A percentile compares a stretch with the other conserved stretches of the same genome.
phyloP scores from a whole-genome alignment of 1,140 invertebrate species.

The Drosophila rufa region DNA sequence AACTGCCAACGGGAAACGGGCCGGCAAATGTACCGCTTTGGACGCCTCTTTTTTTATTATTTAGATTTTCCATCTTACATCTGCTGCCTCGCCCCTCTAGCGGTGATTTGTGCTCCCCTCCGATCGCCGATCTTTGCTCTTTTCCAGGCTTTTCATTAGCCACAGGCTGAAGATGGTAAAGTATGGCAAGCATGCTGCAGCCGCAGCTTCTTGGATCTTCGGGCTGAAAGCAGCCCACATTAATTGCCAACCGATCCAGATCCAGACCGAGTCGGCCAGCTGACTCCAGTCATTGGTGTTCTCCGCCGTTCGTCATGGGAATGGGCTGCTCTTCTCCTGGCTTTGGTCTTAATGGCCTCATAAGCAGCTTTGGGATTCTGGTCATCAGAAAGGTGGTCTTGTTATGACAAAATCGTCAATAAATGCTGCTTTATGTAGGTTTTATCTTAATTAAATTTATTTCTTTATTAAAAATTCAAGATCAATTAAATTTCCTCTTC shows the following conservation, averaged over 20 bases:
- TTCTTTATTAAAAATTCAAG: background rate
- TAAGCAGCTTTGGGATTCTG: background rate
- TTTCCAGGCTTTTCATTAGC: conserved; percentile 68
- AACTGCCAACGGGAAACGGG: conserved; percentile 52
- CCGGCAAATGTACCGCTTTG: conserved; percentile 70
- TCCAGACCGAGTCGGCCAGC: conserved; percentile 22
- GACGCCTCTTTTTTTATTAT: conserved; percentile 41
- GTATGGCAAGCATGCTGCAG: conserved; percentile 56
- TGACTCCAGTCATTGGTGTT: conserved; percentile 33
- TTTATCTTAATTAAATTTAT: background rate
- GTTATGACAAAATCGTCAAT: background rate
- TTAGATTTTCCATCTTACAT: conserved; percentile 37
- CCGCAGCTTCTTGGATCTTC: conserved; percentile 19
- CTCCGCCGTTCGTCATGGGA: conserved; percentile 31
- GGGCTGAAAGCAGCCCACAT: conserved; percentile 44
- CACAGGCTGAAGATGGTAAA: conserved; percentile 65
- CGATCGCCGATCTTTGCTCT: conserved; percentile 32
- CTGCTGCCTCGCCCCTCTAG: conserved; percentile 33
- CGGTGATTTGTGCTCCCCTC: conserved; percentile 51
- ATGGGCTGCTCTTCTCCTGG: conserved; percentile 12
- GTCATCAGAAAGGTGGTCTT: background rate
- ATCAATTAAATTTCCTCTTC: background rate
- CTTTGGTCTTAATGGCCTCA: background rate
- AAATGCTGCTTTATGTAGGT: background rate
- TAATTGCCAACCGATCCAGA: conserved; percentile 65